Evolutionary conservation across 2,113 vertebrate species (phyloP).

Genomic region (Lampris incognitus): DNA sequence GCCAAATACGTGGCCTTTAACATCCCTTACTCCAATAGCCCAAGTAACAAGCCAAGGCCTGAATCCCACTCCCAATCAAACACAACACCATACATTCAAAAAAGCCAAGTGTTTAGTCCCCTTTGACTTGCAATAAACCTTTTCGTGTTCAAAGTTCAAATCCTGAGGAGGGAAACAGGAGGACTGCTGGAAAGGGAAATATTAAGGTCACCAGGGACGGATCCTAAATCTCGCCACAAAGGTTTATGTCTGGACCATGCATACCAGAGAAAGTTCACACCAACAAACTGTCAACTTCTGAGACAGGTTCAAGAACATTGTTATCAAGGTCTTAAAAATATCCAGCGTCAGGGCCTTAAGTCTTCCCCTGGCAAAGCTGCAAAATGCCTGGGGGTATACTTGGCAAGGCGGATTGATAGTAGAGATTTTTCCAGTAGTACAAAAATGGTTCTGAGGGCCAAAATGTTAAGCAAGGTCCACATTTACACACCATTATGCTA

Average conservation of each 20-base stretch:
- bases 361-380: no score
- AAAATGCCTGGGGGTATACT: no score
- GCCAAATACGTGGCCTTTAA: background rate
- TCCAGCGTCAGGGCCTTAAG: background rate
- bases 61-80: background rate
- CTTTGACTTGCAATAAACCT: constrained; percentile 17
- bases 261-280: constrained; percentile 50
- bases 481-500: no score
- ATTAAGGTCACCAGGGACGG: constrained; percentile 42
- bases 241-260: constrained; percentile 33
- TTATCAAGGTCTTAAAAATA: constrained; percentile 26
- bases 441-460: no score
- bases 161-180: constrained; percentile 58
- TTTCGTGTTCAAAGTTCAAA: constrained; percentile 48
- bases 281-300: background rate
- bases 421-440: no score
- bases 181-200: constrained; percentile 46
- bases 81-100: background rate
- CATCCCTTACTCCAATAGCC: background rate
- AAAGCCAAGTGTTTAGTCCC: background rate
- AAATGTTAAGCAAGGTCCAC: no score
- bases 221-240: constrained; percentile 28
- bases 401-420: no score
- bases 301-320: constrained; percentile 34
- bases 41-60: no score